A percentile compares a stretch with the other conserved stretches of the same genome.
Conservation (phyloP, 1,140 invertebrate species). For the Drosophila mayri region DNA sequence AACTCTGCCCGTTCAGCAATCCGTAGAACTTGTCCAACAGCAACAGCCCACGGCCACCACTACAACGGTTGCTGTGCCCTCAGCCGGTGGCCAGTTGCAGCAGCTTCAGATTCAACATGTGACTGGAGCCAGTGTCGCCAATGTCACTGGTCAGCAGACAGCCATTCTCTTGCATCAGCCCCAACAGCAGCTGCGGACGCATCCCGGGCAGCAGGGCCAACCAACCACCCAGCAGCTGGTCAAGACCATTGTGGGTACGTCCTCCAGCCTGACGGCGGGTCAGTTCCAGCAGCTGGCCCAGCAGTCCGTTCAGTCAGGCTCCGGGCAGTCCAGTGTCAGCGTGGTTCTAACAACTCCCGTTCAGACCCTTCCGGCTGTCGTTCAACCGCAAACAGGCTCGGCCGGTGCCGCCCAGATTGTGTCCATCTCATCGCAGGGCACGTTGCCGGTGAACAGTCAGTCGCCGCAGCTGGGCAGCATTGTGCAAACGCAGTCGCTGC, state of each 20-base stretch:
- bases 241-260: slow-evolving; percentile 77
- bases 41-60: slow-evolving; percentile 43
- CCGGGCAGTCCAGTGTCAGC: slow-evolving; percentile 72
- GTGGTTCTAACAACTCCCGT: slow-evolving; percentile 83
- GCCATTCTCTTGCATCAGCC: slow-evolving; percentile 69
- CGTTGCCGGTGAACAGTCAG: slow-evolving; percentile 66
- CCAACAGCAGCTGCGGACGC: slow-evolving; percentile 63
- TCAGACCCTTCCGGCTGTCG: slow-evolving; percentile 66
- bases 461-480: slow-evolving; percentile 77
- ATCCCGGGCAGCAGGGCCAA: slow-evolving; percentile 33
- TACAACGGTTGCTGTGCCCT: slow-evolving; percentile 60
- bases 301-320: slow-evolving; percentile 42
- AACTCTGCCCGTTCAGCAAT: slow-evolving; percentile 45
- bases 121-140: slow-evolving; percentile 50
- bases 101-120: slow-evolving; percentile 72
- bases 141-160: slow-evolving; percentile 57
- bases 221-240: slow-evolving; percentile 74
- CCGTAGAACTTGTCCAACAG: slow-evolving; percentile 57
- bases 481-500: slow-evolving; percentile 78
- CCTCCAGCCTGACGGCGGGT: slow-evolving; percentile 59
- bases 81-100: slow-evolving; percentile 53
- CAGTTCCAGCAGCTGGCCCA: slow-evolving; percentile 80
- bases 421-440: slow-evolving; percentile 77
- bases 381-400: slow-evolving; percentile 59
- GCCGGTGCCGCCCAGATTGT: slow-evolving; percentile 78